These are phyloP conservation scores for Rhagologus leucostigma DNA, from an alignment of 2,113 vertebrate species.

Conservation along the genomic window DNA sequence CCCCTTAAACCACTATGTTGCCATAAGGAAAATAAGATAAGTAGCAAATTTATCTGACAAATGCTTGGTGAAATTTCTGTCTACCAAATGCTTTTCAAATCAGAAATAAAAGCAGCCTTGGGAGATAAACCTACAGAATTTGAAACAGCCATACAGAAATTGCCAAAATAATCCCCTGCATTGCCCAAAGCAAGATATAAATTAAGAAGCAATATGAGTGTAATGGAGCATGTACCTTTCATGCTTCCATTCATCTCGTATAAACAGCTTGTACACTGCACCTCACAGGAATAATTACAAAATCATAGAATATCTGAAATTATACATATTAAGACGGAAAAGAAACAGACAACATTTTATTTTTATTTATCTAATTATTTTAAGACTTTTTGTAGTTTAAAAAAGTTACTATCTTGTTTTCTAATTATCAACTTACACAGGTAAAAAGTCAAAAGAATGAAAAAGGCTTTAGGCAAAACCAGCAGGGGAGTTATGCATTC, in stretches of 20 bases:
- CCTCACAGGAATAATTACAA: constrained; percentile 63
- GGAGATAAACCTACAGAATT: constrained; percentile 63
- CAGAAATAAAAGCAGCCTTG: constrained; percentile 55
- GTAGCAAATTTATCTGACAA: constrained; percentile 65
- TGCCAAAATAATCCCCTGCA: constrained; percentile 53
- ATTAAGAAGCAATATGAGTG: constrained; percentile 70
- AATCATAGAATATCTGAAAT: constrained; percentile 23
- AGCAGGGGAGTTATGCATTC: not conserved
- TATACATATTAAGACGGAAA: constrained; percentile 24
- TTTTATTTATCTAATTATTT: not conserved
- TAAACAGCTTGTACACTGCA: constrained; percentile 56
- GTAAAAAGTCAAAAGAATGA: constrained; percentile 32
- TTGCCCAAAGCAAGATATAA: constrained; percentile 70
- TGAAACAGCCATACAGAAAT: constrained; percentile 57
- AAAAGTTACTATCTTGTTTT: not conserved
- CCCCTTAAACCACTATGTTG: constrained; percentile 6
- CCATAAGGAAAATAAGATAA: constrained; percentile 60
- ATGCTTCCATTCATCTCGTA: constrained; percentile 69
- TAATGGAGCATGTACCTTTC: constrained; percentile 69
- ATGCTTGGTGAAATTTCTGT: constrained; percentile 50
- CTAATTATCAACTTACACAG: constrained; percentile 22
- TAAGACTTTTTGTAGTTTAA: not conserved
- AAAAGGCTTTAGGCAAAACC: constrained; percentile 43
- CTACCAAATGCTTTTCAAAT: constrained; percentile 63
- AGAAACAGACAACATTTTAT: not conserved